Evolutionary conservation across 2,888 invertebrate species (phyloP).

Genomic region (Ceratothoa steindachneri): DNA sequence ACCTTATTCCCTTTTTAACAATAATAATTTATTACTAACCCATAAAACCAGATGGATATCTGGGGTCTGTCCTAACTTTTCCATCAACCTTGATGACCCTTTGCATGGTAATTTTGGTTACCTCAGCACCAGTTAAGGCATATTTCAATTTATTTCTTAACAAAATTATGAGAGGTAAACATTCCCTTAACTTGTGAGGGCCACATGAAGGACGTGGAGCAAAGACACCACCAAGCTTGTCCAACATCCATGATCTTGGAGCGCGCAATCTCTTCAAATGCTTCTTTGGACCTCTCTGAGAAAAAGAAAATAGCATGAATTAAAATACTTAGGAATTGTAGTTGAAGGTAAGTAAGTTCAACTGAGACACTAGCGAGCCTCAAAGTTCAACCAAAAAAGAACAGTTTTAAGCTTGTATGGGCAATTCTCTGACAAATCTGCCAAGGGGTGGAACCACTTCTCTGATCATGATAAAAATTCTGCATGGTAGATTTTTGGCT

Average conservation of each 20-base stretch:
- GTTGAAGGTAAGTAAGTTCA: too few species aligned
- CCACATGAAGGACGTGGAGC: slow-evolving; percentile 96
- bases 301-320: too few species aligned
- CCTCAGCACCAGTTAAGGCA: slow-evolving; percentile 92
- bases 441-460: too few species aligned
- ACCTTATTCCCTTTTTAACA: too few species aligned
- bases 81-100: slow-evolving; percentile 96
- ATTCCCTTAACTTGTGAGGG: slow-evolving; percentile 82
- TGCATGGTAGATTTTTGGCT: too few species aligned
- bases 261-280: slow-evolving; percentile 98
- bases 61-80: slow-evolving; percentile 94
- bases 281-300: slow-evolving; percentile 89
- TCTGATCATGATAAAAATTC: too few species aligned
- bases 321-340: too few species aligned
- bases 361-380: too few species aligned
- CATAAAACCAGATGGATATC: slow-evolving; percentile 98
- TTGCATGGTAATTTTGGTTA: slow-evolving; percentile 96
- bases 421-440: too few species aligned
- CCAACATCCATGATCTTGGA: slow-evolving; percentile 99
- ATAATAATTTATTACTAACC: slow-evolving; percentile 78
- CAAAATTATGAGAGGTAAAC: slow-evolving; percentile 15
- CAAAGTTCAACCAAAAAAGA: too few species aligned
- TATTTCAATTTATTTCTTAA: slow-evolving; percentile 68
- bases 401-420: too few species aligned
- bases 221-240: slow-evolving; percentile 95